Base-by-base conservation (phyloP, 2,113 vertebrate species). In the Atherinomorus stipes region DNA sequence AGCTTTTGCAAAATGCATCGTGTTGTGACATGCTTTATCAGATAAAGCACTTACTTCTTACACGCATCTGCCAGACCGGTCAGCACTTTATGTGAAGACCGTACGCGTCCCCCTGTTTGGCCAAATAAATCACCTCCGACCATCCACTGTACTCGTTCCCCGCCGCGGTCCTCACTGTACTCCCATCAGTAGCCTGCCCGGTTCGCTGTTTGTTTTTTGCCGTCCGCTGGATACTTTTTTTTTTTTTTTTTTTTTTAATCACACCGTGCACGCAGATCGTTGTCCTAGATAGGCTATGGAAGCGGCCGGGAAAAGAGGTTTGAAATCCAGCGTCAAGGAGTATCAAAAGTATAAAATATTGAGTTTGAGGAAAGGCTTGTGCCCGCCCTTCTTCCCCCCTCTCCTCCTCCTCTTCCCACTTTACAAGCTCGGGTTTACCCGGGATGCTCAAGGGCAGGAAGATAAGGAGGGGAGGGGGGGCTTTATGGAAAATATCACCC, bases 391-490 rank as follows among this genome's bases (percentile, higher is more conserved):
- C 71, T 65, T 45, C 60, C 61, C 83, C 52, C 54, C 51, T 49
- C 62, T 74, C 71, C 80, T 65, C 80, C 84, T 85, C 74, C 71
- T 79, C 87, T 90, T 78, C 85, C 81, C 63, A 89, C 89, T 94
- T 90, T 90, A 91, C 90, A 85, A 90, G 93, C 80, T 91, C 87
- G 91, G 91, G 88, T 94, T 86, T 93, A 93, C 91, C 93, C 86
- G 81, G 92, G 78, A 90, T 89, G 92, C 92, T 94, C 94, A 92
- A 94, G 94, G 94, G 94, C 96, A 95, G 95, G 94, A 93, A 94
- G 88, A 90, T 62, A 92, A 81, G 85, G 71, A 81, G 69, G 26
- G 83, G 71, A 77, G 66, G 19, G 67, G 78, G 91, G 80, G 92
- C 93, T 94, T 93, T 92, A 92, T 90, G 91, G 92, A 92, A 94